Evolutionary conservation across 2,888 invertebrate genomes (phyloP), one percentile per base, ranked within the genome.

Genomic region (Netelia virgata): DNA sequence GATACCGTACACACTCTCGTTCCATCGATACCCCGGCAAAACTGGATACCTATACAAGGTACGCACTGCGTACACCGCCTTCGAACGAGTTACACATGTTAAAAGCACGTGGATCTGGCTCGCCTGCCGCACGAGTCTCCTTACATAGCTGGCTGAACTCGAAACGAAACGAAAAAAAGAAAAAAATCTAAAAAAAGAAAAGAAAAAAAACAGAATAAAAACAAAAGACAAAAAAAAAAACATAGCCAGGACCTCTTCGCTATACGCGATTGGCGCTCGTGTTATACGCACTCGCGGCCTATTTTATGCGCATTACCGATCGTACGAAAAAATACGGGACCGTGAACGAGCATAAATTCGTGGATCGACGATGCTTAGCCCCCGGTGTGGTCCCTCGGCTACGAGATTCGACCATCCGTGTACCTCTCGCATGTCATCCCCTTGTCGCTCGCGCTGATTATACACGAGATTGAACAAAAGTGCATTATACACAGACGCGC

Each of bases 321-420:
- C 81, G 76, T 69, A 77, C 57, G 77, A 74, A 82, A 82, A 81
- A 63, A 74, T 55, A 68, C 69, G 69, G 69, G 50, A 76, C 59
- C 61, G 72, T 80, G 70, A 75, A 61, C 18, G 72, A 66, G 72
- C 66, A 84, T 84, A 84, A 84, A 84, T 84, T 84, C 64, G 77
- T 69, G 74, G 73, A 41, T 64, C 74, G 76, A 64, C 28, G 28
- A 64, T 47, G 59, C 36, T 63, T 63, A 55, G 77, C 68, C 77
- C 41, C 36, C 77, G 64, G 84, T 82, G 81, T 84, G 84, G 84
- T 84, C 84, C 82, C 63, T 43, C 28, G 28, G 70, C 76, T 55
- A 55, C 57, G 66, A 68, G 72, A 63, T 82, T 23, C 59, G 47
- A 18, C 69, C 18, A 59, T 59, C 28, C 28, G 28, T 28, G 28